Conservation (phyloP, 2,888 invertebrate species). For the Lasioglossum vierecki region DNA sequence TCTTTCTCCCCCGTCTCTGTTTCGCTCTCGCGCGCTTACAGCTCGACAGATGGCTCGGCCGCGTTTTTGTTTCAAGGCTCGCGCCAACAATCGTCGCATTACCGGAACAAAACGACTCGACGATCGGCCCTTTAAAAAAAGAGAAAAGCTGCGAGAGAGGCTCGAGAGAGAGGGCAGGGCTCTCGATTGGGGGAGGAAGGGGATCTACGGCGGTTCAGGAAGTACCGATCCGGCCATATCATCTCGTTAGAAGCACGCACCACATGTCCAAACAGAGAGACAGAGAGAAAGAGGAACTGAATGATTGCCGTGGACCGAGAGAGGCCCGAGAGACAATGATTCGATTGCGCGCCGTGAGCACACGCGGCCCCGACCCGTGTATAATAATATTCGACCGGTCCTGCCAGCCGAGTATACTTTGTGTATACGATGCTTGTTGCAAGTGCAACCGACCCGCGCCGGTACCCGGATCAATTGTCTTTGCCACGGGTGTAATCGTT, state of each 20-base stretch:
- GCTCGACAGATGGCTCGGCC: conserved; percentile 79
- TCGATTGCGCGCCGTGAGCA: conserved; percentile 37
- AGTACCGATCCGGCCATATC: conserved; percentile 71
- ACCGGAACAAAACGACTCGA: conserved; percentile 82
- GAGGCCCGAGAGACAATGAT: conserved; percentile 61
- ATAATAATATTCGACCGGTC: conserved; percentile 54
- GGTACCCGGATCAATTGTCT: conserved; percentile 55
- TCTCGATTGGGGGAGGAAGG: conserved; percentile 40
- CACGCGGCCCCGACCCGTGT: conserved; percentile 53
- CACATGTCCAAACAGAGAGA: conserved; percentile 80
- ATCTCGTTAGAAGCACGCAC: conserved; percentile 70
- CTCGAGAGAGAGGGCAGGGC: conserved; percentile 40
- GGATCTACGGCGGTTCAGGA: conserved; percentile 56
- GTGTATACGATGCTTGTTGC: conserved; percentile 57
- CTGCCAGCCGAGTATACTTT: conserved; percentile 29
- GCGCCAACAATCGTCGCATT: conserved; percentile 83
- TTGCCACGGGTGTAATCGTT: conserved; percentile 63
- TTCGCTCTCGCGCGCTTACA: conserved; percentile 30
- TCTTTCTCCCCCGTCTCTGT: background rate
- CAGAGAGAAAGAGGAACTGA: conserved; percentile 47
- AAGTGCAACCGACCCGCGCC: conserved; percentile 55
- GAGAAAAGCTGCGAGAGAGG: conserved; percentile 55
- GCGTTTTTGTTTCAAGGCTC: conserved; percentile 83
- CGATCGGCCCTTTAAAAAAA: conserved; percentile 74
- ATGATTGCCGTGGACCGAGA: conserved; percentile 38